Conservation (phyloP, 2,797 vertebrate genomes). For the Onychomys leucogaster region DNA sequence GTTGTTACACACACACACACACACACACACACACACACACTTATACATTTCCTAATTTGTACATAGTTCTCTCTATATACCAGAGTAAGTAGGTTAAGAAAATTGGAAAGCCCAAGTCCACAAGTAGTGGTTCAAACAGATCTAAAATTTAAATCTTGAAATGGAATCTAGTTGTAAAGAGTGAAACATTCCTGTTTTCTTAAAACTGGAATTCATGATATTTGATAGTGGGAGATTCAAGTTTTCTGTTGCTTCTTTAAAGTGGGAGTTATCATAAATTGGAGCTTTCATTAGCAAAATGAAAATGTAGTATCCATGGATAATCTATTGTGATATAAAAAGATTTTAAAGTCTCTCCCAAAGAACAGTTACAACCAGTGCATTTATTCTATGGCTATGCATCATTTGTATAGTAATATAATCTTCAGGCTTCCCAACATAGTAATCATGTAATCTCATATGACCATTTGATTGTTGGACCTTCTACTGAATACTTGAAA, state of each 20-base stretch:
- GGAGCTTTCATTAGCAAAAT: background rate
- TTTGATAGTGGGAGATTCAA: background rate
- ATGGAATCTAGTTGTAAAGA: background rate
- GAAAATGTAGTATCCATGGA: background rate
- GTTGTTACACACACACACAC: background rate
- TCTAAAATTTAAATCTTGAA: conserved; percentile 48
- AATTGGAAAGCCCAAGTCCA: background rate
- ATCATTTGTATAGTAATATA: background rate
- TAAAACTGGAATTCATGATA: background rate
- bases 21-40: background rate
- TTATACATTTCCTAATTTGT: background rate
- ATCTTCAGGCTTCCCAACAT: background rate
- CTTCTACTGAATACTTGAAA: background rate
- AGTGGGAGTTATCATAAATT: background rate
- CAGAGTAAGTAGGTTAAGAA: background rate
- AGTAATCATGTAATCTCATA: background rate
- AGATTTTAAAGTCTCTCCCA: background rate
- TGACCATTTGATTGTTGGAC: background rate
- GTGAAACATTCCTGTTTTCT: background rate
- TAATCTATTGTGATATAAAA: background rate
- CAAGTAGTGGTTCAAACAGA: background rate
- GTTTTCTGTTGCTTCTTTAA: background rate
- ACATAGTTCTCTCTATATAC: background rate
- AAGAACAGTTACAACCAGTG: background rate
- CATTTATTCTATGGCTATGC: background rate